phyloP scores from a whole-genome alignment of 2,888 invertebrate genomes.

The Gastrophysa polygoni region DNA sequence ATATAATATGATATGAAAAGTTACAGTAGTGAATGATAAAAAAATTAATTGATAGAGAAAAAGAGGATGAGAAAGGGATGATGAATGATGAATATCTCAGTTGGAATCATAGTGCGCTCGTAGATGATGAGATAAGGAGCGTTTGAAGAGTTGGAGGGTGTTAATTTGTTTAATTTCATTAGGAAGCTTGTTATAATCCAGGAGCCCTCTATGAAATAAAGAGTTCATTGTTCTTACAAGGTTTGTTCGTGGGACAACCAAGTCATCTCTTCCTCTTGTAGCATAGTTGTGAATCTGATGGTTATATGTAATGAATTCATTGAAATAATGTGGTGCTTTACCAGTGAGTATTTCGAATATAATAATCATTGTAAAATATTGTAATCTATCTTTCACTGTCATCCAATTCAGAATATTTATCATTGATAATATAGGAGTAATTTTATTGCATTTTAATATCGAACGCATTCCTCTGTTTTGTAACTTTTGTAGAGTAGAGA shows the following conservation, averaged over 20 bases:
- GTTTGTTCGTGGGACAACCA: conserved; percentile 3
- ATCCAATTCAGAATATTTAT: not conserved
- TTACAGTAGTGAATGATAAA: too few relatives aligned
- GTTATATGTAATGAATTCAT: conserved; percentile 5
- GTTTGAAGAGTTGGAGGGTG: too few relatives aligned
- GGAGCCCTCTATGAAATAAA: too few relatives aligned
- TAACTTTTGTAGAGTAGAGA: not conserved
- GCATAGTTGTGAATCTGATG: conserved; percentile 1
- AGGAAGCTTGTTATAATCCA: too few relatives aligned
- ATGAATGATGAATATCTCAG: too few relatives aligned
- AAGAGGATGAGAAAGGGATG: too few relatives aligned
- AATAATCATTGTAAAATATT: not conserved
- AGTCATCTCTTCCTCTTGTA: not conserved
- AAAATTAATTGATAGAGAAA: too few relatives aligned
- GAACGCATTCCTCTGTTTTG: not conserved
- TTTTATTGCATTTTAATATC: not conserved
- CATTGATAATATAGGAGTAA: not conserved
- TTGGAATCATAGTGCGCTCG: too few relatives aligned
- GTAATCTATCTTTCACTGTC: not conserved
- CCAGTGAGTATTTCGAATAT: conserved; percentile 6
- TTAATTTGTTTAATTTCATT: too few relatives aligned
- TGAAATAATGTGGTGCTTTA: not conserved
- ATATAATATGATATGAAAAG: too few relatives aligned
- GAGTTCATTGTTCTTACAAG: too few relatives aligned
- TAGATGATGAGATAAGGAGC: too few relatives aligned